Evolutionary conservation across 2,113 vertebrate species (phyloP).

Genomic region (Maylandia zebra): DNA sequence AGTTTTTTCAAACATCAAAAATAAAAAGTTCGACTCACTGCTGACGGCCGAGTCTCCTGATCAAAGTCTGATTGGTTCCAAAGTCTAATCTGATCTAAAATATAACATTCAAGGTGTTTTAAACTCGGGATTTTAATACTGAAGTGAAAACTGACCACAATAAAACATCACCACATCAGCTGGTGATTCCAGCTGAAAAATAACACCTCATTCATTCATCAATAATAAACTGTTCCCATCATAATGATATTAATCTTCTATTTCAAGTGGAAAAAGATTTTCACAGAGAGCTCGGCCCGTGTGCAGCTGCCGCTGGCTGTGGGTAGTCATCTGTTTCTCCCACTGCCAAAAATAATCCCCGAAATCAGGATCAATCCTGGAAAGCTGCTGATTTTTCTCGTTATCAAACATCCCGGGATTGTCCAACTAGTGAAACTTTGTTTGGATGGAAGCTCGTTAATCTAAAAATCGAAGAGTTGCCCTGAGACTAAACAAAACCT

Average conservation of each 20-base stretch:
- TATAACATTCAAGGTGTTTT: not conserved
- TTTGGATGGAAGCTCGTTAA: not conserved
- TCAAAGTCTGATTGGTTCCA: not conserved
- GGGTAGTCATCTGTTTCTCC: not conserved
- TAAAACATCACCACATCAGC: not conserved
- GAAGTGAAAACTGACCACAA: not conserved
- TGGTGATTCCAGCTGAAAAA: not conserved
- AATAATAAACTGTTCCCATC: not conserved
- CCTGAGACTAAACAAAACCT: not conserved
- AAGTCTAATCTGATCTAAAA: fast-evolving
- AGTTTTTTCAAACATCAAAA: not conserved
- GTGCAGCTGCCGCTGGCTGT: not conserved
- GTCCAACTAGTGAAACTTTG: not conserved
- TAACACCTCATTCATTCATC: not conserved
- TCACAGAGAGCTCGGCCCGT: fast-evolving
- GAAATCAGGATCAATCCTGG: not conserved
- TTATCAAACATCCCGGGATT: not conserved
- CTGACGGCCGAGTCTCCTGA: fast-evolving
- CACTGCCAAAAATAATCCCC: not conserved
- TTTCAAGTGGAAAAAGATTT: not conserved
- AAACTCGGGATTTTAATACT: not conserved
- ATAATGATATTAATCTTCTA: not conserved
- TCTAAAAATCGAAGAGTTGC: not conserved
- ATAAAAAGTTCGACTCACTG: not conserved
- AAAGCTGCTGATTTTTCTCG: not conserved